Percentiles rank a stretch among this genome's conserved stretches.
Conservation (phyloP, 2,888 invertebrate genomes). For the Hypselothyrea guttata region DNA sequence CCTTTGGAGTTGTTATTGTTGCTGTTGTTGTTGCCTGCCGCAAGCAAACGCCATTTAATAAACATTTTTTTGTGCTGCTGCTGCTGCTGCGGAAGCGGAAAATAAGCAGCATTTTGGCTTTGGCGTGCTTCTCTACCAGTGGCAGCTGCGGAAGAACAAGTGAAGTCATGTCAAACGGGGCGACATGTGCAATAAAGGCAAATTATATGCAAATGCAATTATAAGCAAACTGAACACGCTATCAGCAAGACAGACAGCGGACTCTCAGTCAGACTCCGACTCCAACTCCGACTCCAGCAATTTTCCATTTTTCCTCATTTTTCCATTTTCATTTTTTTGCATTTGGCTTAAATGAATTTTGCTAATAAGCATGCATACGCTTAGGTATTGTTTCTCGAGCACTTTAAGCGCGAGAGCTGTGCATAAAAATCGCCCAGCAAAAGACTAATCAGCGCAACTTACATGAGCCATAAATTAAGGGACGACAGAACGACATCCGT, state of each 20-base stretch:
- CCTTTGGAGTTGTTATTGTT: constrained; percentile 30
- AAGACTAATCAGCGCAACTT: constrained; percentile 70
- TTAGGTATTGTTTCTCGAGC: too few relatives aligned
- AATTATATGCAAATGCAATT: constrained; percentile 78
- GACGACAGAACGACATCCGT: constrained; percentile 64
- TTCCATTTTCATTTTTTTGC: not conserved
- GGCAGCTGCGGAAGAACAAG: constrained; percentile 10
- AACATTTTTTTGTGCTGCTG: constrained; percentile 44
- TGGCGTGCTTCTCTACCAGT: not conserved
- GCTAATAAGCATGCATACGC: too few relatives aligned
- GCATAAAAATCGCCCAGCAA: constrained; percentile 55
- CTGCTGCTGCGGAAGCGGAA: constrained; percentile 5
- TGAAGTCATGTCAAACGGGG: constrained; percentile 65
- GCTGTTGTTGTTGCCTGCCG: constrained; percentile 39
- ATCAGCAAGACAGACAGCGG: constrained; percentile 38
- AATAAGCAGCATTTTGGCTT: constrained; percentile 22
- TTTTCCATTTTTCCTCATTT: too few relatives aligned
- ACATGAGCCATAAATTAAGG: constrained; percentile 74
- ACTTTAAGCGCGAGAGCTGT: constrained; percentile 2
- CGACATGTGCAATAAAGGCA: constrained; percentile 74
- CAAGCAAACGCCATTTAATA: constrained; percentile 66
- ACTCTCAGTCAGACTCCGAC: too few relatives aligned
- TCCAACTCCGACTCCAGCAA: too few relatives aligned
- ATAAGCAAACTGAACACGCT: constrained; percentile 64
- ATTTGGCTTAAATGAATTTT: not conserved